A percentile compares a stretch with the other conserved stretches of the same genome.
Conservation (phyloP, 2,888 invertebrate genomes). For the Tipula lateralis region DNA sequence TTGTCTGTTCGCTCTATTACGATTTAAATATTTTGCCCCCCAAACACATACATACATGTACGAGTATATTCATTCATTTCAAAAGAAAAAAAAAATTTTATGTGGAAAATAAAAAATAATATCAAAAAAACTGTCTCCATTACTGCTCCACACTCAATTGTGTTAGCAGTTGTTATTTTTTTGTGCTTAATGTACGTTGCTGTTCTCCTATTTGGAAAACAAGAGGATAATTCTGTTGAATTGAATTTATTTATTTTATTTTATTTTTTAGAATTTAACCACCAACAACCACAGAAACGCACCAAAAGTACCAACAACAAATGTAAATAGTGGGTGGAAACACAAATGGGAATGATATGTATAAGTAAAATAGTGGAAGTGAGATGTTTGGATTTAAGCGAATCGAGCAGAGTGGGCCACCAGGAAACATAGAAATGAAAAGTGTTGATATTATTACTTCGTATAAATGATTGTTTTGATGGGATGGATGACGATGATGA, state of each 20-base stretch:
- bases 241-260: not conserved
- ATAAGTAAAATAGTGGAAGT: not conserved
- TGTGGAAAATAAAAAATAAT: not conserved
- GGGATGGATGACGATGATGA: no score
- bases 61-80: slow-evolving; percentile 1
- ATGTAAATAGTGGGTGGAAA: not conserved
- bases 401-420: not conserved
- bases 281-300: not conserved
- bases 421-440: not conserved
- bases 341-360: not conserved
- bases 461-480: not conserved
- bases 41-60: not conserved
- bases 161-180: slow-evolving; percentile 6
- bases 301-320: not conserved
- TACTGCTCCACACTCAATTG: slow-evolving; percentile 19
- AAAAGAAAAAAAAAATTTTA: not conserved
- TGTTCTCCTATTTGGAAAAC: not conserved
- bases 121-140: slow-evolving; percentile 9
- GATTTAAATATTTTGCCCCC: not conserved
- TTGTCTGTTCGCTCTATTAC: not conserved
- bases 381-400: not conserved
- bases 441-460: not conserved
- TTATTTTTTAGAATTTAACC: not conserved
- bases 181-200: not conserved
- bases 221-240: slow-evolving; percentile 24